Base-by-base conservation (phyloP, 2,797 vertebrate genomes). In the Myotis findleyi region DNA sequence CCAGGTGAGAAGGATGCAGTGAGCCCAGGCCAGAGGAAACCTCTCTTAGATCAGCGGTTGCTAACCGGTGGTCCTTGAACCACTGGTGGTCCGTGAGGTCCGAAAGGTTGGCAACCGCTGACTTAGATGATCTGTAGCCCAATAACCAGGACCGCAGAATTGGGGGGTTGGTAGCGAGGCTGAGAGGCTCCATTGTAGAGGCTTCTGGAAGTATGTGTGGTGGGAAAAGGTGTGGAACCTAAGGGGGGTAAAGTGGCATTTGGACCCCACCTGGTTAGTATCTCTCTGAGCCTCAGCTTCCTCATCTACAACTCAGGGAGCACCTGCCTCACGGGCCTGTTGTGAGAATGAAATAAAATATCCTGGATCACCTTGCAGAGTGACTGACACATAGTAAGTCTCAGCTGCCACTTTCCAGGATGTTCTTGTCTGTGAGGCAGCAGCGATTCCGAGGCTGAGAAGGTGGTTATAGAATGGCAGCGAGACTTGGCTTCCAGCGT, bases 371-470 rank as follows among this genome's bases (percentile, higher is more conserved):
- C 55, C 83, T 62, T 33, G 55, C 57, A 8, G 27, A 72, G 57
- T 18, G 55, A 30, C 55, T 14, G 30, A 41, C 25, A 13, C 2
- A 3, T 3, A 1, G 44, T 18, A 17, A 21, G 17, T 87, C 62
- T 71, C 9, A 23, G 69, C 66, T 73, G 51, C 9, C 36, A 3
- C 4, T 53, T 68, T 66, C 53, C 66, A 20, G 49, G 76, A 27
- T 90, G 49, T 25, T 96, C 96, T 92, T 94, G 59, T 89, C 68
- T 1, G 85, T 93, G 96, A 94, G 95, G 96, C 85, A 93, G 95
- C 36, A 23, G 2, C 0, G 44, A 73, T 96, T 66, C 53, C 2
- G 68, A 16, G 1, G 2, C 77, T n/a, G 59, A 82, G 0, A 38
- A 38, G 93, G 75, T 30, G 27, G 75, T 93, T 18, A 33, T 16